Evolutionary conservation across 2,797 vertebrate genomes (phyloP).

Genomic region (Remorina albescens): DNA sequence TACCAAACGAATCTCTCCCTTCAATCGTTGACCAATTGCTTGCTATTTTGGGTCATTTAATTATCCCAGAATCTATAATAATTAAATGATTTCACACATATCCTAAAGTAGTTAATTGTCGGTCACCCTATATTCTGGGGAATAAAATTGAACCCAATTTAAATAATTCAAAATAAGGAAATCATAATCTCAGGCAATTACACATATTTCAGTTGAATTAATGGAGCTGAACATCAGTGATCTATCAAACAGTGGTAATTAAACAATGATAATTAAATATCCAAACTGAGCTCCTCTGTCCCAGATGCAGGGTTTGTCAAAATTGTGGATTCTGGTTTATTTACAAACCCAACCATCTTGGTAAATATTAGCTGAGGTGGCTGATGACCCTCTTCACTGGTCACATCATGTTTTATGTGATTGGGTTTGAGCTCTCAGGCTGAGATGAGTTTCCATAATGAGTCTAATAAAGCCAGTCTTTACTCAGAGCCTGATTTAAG

Average conservation of each 20-base stretch:
- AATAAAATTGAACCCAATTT: conserved; percentile 48
- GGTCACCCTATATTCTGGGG: conserved; percentile 25
- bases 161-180: conserved; percentile 55
- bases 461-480: conserved; percentile 59
- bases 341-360: conserved; percentile 10
- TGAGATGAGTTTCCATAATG: conserved; percentile 48
- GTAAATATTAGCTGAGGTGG: conserved; percentile 51
- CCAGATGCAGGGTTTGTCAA: conserved; percentile 8
- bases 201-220: conserved; percentile 31
- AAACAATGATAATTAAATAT: conserved; percentile 29
- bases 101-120: background rate
- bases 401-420: conserved; percentile 17
- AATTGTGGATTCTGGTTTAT: conserved; percentile 40
- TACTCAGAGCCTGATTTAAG: conserved; percentile 49
- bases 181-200: conserved; percentile 43
- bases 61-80: conserved; percentile 51
- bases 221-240: conserved; percentile 14
- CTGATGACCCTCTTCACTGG: conserved; percentile 10
- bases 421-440: conserved; percentile 33
- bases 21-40: conserved; percentile 16
- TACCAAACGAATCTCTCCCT: conserved; percentile 14
- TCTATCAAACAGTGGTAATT: background rate
- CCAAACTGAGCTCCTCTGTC: conserved; percentile 17
- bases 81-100: conserved; percentile 39
- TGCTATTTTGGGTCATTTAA: conserved; percentile 53